Conservation (phyloP, 2,888 invertebrate species). For the Oscheius sp. region DNA sequence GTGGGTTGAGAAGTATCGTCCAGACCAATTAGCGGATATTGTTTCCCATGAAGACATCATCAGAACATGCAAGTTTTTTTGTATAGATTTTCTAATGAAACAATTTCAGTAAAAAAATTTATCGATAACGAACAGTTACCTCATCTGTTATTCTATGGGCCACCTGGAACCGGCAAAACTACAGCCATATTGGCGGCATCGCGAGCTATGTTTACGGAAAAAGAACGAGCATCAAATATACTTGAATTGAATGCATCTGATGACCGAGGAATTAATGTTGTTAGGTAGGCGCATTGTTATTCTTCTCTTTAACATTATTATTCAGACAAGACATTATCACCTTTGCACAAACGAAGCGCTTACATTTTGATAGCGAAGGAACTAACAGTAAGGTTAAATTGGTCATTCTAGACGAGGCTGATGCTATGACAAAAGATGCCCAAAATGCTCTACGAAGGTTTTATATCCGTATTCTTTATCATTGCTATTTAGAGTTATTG, state of each 20-base stretch:
- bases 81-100: background rate
- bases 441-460: constrained; percentile 93
- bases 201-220: constrained; percentile 85
- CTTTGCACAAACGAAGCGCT: constrained; percentile 79
- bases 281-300: constrained; percentile 29
- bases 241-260: constrained; percentile 93
- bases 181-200: constrained; percentile 96
- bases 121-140: constrained; percentile 90
- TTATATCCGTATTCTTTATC: background rate
- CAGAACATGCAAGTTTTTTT: constrained; percentile 82
- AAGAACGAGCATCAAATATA: constrained; percentile 92
- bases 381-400: constrained; percentile 77
- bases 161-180: constrained; percentile 95
- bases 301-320: background rate
- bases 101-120: constrained; percentile 74
- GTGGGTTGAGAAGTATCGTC: constrained; percentile 98
- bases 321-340: constrained; percentile 45
- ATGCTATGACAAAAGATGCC: constrained; percentile 99
- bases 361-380: constrained; percentile 67
- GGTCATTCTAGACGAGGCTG: constrained; percentile 96
- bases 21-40: constrained; percentile 86
- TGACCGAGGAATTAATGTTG: constrained; percentile 80
- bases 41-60: constrained; percentile 97
- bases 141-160: constrained; percentile 95
- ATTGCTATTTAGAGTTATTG: constrained; percentile 81